Evolutionary conservation across 2,797 vertebrate species (phyloP).

Genomic region (Cynopterus sphinx): DNA sequence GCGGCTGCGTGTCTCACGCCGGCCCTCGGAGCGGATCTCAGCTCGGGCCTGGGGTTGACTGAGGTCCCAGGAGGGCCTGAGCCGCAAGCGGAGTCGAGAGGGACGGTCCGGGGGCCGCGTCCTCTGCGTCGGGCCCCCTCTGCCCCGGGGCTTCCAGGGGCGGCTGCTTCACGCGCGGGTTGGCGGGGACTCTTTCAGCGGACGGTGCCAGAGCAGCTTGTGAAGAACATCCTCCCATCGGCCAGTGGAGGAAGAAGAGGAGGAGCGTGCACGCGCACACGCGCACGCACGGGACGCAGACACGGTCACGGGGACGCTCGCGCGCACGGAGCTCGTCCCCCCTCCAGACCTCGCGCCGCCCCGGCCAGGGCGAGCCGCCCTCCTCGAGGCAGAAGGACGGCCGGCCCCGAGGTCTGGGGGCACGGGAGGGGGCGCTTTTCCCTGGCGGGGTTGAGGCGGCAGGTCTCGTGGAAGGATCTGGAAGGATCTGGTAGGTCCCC

Average conservation of each 20-base stretch:
- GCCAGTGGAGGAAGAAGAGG: background rate
- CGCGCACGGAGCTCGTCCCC: accelerated
- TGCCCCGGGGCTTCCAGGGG: background rate
- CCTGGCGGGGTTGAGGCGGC: background rate
- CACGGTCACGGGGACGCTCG: background rate
- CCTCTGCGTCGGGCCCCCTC: accelerated
- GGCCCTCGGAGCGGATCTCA: background rate
- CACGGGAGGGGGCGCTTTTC: background rate
- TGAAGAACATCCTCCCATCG: background rate
- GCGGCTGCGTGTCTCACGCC: background rate
- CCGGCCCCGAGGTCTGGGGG: too few species aligned
- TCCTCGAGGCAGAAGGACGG: background rate
- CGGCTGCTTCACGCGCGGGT: accelerated
- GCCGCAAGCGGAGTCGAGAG: background rate
- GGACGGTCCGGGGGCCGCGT: background rate
- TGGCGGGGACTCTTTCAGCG: background rate
- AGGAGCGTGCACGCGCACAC: too few species aligned
- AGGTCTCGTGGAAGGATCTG: background rate
- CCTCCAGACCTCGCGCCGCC: background rate
- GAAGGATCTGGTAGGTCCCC: background rate
- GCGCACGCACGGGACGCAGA: accelerated
- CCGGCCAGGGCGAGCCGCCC: too few species aligned
- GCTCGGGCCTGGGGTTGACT: accelerated
- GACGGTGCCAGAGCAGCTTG: background rate
- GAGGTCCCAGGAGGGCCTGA: background rate